Base-by-base conservation (phyloP, 2,888 invertebrate species). In the Ophion slaviceki region DNA sequence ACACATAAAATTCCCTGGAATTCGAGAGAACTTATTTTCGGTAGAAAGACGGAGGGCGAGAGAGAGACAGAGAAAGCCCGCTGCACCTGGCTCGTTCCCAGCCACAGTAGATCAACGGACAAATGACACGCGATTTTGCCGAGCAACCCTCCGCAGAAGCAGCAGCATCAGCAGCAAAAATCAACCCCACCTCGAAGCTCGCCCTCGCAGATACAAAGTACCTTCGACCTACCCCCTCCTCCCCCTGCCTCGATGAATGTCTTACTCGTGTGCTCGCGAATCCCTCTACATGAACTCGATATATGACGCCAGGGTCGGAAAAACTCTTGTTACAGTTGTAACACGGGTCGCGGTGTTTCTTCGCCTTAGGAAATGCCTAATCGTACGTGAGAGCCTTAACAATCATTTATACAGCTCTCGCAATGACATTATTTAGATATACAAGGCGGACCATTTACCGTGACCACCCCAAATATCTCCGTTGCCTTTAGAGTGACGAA, bases 41-140 rank as follows among this genome's bases (percentile, higher is more conserved):
- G 66, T 71, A 62, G 66, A 57, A 66, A 11, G 57, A 40, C 59
- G 45, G 45, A 62, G 45, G 11, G 32, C 61, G 45, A 45, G 66
- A 71, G 40, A 36, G 10, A 74, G n/a, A 64, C 88, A 87, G 88
- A 87, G 87, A 88, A 86, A 84, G 85, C 71, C 85, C 84, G 87
- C 80, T 40, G 87, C 92, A 92, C 92, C 92, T 92, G 92, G 90
- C 83, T 84, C 70, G 87, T 92, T 92, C 92, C 90, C 92, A 92
- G 90, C 91, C 88, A 84, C 91, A 85, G 91, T 92, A 91, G 92
- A 93, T 93, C 93, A 93, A 93, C 93, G 92, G 91, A 93, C 93
- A 92, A 93, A 93, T 93, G 93, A 93, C 93, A 94, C 93, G 93
- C 93, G 93, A 94, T 94, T 93, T 68, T 75, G 91, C 82, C 89